A percentile compares a stretch with the other conserved stretches of the same genome.
These are phyloP conservation scores for Tangara arthus DNA, from an alignment of 2,797 vertebrate genomes.

Conservation along the genomic window DNA sequence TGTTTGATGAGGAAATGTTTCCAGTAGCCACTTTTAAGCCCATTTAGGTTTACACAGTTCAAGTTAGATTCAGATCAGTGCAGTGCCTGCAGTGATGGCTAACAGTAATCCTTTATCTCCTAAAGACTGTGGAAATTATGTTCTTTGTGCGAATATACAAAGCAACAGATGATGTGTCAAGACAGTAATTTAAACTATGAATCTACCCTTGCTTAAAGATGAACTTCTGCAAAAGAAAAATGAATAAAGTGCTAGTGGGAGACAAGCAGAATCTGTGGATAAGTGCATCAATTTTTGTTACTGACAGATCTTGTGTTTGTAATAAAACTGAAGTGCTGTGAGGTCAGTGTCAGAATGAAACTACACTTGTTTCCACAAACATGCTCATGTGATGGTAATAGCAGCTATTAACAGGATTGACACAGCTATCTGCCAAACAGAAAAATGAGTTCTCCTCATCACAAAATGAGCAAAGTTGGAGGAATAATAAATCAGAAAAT, in stretches of 20 bases:
- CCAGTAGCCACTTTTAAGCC: not conserved
- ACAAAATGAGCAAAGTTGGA: constrained; percentile 56
- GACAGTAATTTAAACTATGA: constrained; percentile 64
- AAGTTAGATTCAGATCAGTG: not conserved
- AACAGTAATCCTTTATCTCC: not conserved
- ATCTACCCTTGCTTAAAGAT: constrained; percentile 69
- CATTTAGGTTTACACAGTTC: not conserved
- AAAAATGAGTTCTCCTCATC: constrained; percentile 69
- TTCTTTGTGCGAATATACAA: constrained; percentile 20
- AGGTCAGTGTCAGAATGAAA: constrained; percentile 65
- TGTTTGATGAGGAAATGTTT: not conserved
- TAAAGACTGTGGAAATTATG: not conserved
- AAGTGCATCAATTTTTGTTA: constrained; percentile 69
- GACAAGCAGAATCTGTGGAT: constrained; percentile 54
- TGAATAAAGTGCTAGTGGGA: constrained; percentile 54
- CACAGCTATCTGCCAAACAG: constrained; percentile 58
- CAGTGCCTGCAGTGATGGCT: not conserved
- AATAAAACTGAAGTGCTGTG: constrained; percentile 65
- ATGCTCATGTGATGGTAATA: constrained; percentile 55
- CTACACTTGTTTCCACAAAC: constrained; percentile 60
- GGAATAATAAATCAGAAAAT: constrained; percentile 75
- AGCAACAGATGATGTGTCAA: constrained; percentile 67
- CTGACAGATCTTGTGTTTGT: constrained; percentile 53
- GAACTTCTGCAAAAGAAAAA: constrained; percentile 73
- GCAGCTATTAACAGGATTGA: constrained; percentile 68